Percentiles rank a stretch among this genome's conserved stretches.
Conservation (phyloP, 1,140 invertebrate genomes). For the Lepidostoma basale region DNA sequence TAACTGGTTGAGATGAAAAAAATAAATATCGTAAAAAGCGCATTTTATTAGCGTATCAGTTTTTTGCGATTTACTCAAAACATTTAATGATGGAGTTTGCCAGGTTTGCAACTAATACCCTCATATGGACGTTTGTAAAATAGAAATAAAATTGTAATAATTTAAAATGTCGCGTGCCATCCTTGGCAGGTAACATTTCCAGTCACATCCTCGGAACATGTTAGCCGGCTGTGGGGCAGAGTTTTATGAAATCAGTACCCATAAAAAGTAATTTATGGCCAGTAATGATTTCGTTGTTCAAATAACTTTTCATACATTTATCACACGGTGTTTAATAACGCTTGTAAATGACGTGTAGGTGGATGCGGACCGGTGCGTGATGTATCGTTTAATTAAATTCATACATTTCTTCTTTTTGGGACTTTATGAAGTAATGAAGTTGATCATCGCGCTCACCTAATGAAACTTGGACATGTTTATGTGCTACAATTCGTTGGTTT, state of each 20-base stretch:
- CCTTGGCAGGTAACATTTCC: background rate
- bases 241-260: conserved; percentile 20
- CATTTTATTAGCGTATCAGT: too few relatives aligned
- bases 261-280: conserved; percentile 30
- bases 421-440: conserved; percentile 15
- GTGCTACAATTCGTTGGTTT: too few relatives aligned
- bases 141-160: too few relatives aligned
- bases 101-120: too few relatives aligned
- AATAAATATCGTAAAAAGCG: too few relatives aligned
- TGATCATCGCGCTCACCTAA: too few relatives aligned
- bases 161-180: too few relatives aligned
- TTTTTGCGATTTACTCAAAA: too few relatives aligned
- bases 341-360: conserved; percentile 7
- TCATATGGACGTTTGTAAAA: too few relatives aligned
- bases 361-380: conserved; percentile 14
- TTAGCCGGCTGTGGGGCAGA: background rate
- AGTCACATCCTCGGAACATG: conserved; percentile 2
- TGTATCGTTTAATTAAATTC: conserved; percentile 27
- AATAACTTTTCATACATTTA: conserved; percentile 30
- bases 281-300: conserved; percentile 24
- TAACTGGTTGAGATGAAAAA: too few relatives aligned
- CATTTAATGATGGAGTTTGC: too few relatives aligned
- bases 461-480: too few relatives aligned
- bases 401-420: conserved; percentile 21
- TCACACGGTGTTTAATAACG: conserved; percentile 23